A percentile compares a stretch with the other conserved stretches of the same genome.
These are phyloP conservation scores for Rhinichthys osculus DNA, from an alignment of 2,797 vertebrate genomes.

Conservation along the genomic window DNA sequence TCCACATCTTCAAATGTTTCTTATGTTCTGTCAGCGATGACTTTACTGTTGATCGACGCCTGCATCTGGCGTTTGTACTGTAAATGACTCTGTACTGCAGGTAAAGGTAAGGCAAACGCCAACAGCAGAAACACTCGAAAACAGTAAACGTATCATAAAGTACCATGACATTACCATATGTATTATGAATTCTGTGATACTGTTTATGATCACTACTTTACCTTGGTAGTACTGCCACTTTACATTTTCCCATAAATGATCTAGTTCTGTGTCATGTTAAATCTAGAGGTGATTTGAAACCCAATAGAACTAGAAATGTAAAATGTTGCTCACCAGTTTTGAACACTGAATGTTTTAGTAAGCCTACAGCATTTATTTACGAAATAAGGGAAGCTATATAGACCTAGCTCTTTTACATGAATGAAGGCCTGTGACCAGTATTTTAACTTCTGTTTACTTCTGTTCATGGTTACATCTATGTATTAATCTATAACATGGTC, in stretches of 20 bases:
- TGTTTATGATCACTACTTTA: not conserved
- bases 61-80: not conserved
- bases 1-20: not conserved
- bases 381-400: not conserved
- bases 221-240: not conserved
- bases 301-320: not conserved
- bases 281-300: not conserved
- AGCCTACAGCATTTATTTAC: not conserved
- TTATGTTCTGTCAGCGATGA: not conserved
- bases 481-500: not conserved
- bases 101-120: not conserved
- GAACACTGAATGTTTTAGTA: not conserved
- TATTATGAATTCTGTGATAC: not conserved
- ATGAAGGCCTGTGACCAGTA: not conserved
- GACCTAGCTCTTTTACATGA: not conserved
- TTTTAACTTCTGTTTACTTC: not conserved
- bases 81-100: not conserved
- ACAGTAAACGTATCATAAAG: not conserved
- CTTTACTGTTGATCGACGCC: not conserved
- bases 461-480: not conserved
- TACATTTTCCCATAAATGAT: not conserved
- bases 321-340: not conserved
- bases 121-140: not conserved
- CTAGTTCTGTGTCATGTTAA: not conserved
- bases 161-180: not conserved